Base-by-base conservation (phyloP, 1,140 invertebrate genomes). In the Lethrus apterus region DNA sequence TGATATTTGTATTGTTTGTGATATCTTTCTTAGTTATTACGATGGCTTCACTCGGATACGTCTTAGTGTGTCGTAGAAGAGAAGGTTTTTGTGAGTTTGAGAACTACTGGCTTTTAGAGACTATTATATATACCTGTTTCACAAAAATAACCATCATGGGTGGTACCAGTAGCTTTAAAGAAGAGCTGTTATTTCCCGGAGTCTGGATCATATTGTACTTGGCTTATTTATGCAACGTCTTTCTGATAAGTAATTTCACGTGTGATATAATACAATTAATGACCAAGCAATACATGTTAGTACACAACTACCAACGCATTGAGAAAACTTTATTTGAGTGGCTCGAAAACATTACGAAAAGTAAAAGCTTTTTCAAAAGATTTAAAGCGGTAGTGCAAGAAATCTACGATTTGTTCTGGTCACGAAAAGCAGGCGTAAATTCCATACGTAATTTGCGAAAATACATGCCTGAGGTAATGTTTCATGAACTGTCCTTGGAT, bases 401-500 rank as follows among this genome's bases (percentile, higher is more conserved):
- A 8, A 14, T 26, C 11, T 42, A 29, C 13, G 23, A 42, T 29
- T 42, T 29, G n/a, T 26, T 42, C 29, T 42, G 21, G 40, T n/a
- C n/a, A 4, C 24, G 18, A 17, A 42, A 29, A 17, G 17, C 24
- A 24, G 40, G 40, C 13, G 29, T 42, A 15, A 26, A 29, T 10
- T n/a, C 14, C 7, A 24, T 26, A 4, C 8, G 18, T 17, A 26
- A 26, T 26, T 9, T 29, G 7, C 18, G 24, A 10, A 5, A 19
- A 4, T 42, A 42, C 15, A 17, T 48, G 20, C 46, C 46, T 11
- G 30, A 48, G 18, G 15, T 41, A 23, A 32, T 32, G 3, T 31
- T 13, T 2, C 41, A 35, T 21, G 46, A 48, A 33, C 23, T 54
- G 1, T 21, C 19, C 18, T 31, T 54, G 15, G 51, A 54, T 26